A percentile compares a stretch with the other conserved stretches of the same genome.
Conservation (phyloP, 2,888 invertebrate genomes). For the Hylaea fasciaria region DNA sequence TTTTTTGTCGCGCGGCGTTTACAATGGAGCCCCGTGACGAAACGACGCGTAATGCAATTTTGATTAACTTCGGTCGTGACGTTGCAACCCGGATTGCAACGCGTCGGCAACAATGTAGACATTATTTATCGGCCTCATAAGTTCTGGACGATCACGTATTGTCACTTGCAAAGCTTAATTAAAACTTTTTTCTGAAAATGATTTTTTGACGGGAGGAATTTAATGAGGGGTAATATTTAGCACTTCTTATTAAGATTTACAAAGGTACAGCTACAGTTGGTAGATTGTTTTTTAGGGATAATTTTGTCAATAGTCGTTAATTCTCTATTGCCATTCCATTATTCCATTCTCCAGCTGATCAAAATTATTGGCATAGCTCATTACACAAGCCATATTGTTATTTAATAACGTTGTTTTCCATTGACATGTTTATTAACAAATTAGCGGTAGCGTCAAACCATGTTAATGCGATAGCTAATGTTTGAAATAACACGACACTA, state of each 20-base stretch:
- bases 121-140: conserved; percentile 56
- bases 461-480: neutral
- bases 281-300: too few species aligned
- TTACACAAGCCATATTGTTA: too few species aligned
- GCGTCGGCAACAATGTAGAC: conserved; percentile 65
- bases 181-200: neutral
- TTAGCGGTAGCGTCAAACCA: neutral
- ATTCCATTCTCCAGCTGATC: too few species aligned
- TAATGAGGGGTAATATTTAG: too few species aligned
- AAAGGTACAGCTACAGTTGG: too few species aligned
- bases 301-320: too few species aligned
- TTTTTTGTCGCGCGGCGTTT: conserved; percentile 59
- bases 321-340: too few species aligned
- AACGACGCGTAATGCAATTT: conserved; percentile 78
- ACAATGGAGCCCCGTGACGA: conserved; percentile 65
- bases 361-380: too few species aligned
- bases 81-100: conserved; percentile 56
- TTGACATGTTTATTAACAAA: too few species aligned
- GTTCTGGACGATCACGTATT: conserved; percentile 17
- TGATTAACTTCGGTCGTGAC: conserved; percentile 71
- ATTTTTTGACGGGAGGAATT: conserved; percentile 1
- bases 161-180: conserved; percentile 19
- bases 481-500: conserved; percentile 3
- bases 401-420: too few species aligned
- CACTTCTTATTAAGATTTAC: too few species aligned